Base-by-base conservation (phyloP, 2,113 vertebrate species). In the Cheilinus undulatus region DNA sequence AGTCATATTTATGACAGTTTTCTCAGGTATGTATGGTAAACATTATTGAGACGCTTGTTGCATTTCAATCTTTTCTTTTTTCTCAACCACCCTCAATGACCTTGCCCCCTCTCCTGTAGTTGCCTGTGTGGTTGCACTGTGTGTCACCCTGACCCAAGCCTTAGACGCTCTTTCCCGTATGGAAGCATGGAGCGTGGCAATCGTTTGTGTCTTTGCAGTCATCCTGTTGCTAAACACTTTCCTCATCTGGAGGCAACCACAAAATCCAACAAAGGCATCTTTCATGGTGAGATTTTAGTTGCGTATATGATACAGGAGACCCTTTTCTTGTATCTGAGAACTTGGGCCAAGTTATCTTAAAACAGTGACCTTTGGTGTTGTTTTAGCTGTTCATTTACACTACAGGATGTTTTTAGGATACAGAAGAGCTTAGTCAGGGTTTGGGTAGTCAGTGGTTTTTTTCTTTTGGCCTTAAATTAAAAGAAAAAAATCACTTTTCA, bases 201-300 rank as follows among this genome's bases (percentile, higher is more conserved):
- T 92, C 22, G 81, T 92, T 15, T 88, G 92, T 58, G 73, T 87
- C 52, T 48, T 95, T 23, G 60, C 45, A 15, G 14, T 92, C 15
- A 46, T 90, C 50, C 64, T 95, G 11, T 22, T 94, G 38, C 19
- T 94, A 57, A 48, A 8, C 2, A 51, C 82, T 5, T 48, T 91
- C 11, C 34, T 95, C 49, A 88, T 96, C 81, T 95, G 93, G 95
- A 93, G 92, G 66, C 94, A 96, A 19, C 95, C 95, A 22, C 94
- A 96, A 83, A 95, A 92, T 72, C 20, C 2, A 46, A 76, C 79
- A 23, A 94, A 87, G 83, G 93, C 95, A 4, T 53, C 94, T 8
- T 97, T 97, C 84, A 94, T 89, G 95, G 95, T 96, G 60, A 93
- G 86, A 27, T 42, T 40, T n/a, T 5, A 59, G 3, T 2, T 23